Evolutionary conservation across 2,797 vertebrate genomes (phyloP).

Genomic region (Sebastes nivosus): DNA sequence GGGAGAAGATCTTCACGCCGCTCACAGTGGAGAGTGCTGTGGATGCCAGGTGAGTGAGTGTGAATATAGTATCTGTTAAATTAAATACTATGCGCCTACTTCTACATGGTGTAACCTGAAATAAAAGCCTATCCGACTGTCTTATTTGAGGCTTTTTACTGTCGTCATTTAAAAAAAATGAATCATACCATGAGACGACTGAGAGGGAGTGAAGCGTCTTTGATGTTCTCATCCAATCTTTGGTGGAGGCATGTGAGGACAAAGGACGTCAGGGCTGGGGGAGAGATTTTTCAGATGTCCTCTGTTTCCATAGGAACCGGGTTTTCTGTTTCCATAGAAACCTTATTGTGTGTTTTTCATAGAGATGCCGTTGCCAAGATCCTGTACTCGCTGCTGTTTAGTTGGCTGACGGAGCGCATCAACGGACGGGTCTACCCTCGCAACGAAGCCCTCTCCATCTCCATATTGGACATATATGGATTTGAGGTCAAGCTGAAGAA

Average conservation of each 20-base stretch:
- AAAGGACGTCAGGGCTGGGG: constrained; percentile 64
- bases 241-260: constrained; percentile 73
- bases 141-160: constrained; percentile 30
- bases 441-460: constrained; percentile 89
- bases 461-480: constrained; percentile 96
- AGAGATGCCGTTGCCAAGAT: constrained; percentile 96
- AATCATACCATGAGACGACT: constrained; percentile 36
- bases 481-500: constrained; percentile 87
- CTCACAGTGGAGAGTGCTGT: constrained; percentile 94
- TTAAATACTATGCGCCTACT: constrained; percentile 1
- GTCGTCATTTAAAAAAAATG: constrained; percentile 8
- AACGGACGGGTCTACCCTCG: constrained; percentile 91
- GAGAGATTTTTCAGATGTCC: constrained; percentile 73
- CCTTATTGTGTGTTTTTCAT: constrained; percentile 71
- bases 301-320: constrained; percentile 80
- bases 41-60: constrained; percentile 90
- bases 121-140: constrained; percentile 19
- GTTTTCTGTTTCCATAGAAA: constrained; percentile 79
- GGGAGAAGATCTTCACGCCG: constrained; percentile 95
- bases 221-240: constrained; percentile 66
- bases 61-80: constrained; percentile 24
- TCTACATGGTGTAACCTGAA: constrained; percentile 18
- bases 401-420: constrained; percentile 93
- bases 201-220: constrained; percentile 38
- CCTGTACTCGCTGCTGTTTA: constrained; percentile 93